Percentiles rank a stretch among this genome's conserved stretches.
These are phyloP conservation scores for Recurvirostra avosetta DNA, from an alignment of 2,113 vertebrate species.

Conservation along the genomic window DNA sequence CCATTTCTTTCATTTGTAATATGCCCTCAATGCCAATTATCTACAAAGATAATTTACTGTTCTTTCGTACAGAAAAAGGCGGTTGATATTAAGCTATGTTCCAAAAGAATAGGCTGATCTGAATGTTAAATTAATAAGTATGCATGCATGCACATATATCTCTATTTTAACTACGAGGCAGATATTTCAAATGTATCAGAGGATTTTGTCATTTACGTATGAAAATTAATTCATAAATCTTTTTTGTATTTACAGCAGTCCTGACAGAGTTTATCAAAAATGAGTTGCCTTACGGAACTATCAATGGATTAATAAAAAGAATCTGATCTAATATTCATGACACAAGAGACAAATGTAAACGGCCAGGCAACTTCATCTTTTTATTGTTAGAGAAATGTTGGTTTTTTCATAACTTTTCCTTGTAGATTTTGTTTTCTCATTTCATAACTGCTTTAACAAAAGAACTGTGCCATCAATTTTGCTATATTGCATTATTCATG, in stretches of 20 bases:
- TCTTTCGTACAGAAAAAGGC: not conserved
- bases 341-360: constrained; percentile 54
- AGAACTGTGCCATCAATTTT: constrained; percentile 64
- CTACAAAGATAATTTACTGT: not conserved
- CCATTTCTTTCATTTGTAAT: constrained; percentile 10
- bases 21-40: constrained; percentile 10
- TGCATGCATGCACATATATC: not conserved
- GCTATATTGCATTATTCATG: constrained; percentile 64
- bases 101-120: not conserved
- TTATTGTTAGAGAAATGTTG: constrained; percentile 45
- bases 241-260: constrained; percentile 64
- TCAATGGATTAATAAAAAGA: constrained; percentile 62
- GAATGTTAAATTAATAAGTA: constrained; percentile 25
- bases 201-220: constrained; percentile 65
- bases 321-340: constrained; percentile 67
- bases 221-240: constrained; percentile 77
- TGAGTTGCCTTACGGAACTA: constrained; percentile 17
- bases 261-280: constrained; percentile 64
- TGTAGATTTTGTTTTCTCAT: constrained; percentile 70
- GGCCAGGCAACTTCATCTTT: constrained; percentile 54
- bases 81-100: constrained; percentile 33
- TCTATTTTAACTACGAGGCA: constrained; percentile 47
- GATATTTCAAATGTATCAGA: constrained; percentile 48
- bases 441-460: constrained; percentile 66
- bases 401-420: constrained; percentile 60